Percentiles rank a stretch among this genome's conserved stretches.
Evolutionary conservation across 1,140 invertebrate genomes (phyloP).

Genomic region (Drosophila punjabiensis): DNA sequence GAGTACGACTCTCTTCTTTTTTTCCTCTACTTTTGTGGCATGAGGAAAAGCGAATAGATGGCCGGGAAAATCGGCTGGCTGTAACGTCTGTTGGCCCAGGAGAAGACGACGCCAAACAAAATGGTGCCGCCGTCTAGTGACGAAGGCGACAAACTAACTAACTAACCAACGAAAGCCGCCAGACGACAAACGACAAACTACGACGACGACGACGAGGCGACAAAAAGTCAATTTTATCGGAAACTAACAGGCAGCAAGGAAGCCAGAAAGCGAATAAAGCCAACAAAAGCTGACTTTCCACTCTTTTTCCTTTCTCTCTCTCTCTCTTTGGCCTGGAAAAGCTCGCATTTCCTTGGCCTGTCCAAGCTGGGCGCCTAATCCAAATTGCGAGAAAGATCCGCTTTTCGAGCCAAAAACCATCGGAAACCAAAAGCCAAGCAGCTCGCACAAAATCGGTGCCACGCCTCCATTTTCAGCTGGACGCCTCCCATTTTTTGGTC

Average conservation of each 20-base stretch:
- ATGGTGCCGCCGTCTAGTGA: conserved; percentile 67
- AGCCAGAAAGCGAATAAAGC: conserved; percentile 42
- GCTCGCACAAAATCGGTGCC: conserved; percentile 45
- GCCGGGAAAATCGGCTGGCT: conserved; percentile 58
- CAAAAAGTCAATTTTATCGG: conserved; percentile 84
- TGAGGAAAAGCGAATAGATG: conserved; percentile 15
- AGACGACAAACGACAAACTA: conserved; percentile 43
- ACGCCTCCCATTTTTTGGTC: neutral
- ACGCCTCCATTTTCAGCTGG: conserved; percentile 14
- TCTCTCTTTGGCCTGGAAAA: conserved; percentile 57
- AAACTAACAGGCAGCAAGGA: conserved; percentile 80
- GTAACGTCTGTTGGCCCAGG: conserved; percentile 76
- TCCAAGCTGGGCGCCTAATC: conserved; percentile 70
- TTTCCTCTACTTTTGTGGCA: conserved; percentile 1
- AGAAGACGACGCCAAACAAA: conserved; percentile 83
- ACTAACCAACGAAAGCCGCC: conserved; percentile 16
- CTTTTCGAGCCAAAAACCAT: conserved; percentile 77
- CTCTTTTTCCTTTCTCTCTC: neutral
- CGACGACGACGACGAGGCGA: conserved; percentile 59
- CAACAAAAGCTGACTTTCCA: conserved; percentile 29
- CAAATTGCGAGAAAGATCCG: conserved; percentile 84
- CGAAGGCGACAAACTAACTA: conserved; percentile 42
- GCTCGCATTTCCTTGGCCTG: conserved; percentile 20
- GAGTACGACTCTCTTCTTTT: conserved; percentile 13
- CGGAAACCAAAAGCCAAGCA: conserved; percentile 29